Evolutionary conservation across 2,797 vertebrate genomes (phyloP), one percentile per base, ranked within the genome.

Genomic region (Artibeus jamaicensis): DNA sequence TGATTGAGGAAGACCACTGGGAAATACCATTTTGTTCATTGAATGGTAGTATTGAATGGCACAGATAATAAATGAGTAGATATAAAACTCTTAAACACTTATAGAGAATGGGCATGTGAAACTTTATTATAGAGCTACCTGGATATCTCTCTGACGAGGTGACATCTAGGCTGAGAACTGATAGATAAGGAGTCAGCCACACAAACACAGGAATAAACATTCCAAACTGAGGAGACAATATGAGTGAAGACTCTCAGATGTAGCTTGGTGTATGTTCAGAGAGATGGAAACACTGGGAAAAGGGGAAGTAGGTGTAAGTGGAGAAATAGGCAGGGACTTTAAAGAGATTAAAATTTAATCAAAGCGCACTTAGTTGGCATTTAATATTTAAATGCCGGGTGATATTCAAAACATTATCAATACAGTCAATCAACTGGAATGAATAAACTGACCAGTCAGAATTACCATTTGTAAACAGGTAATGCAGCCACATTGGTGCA

Each of bases 341-440:
- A 65, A 71, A 21, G 34, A 85, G 24, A 85, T 21, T 82, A 4
- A 34, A 90, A 70, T 96, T 86, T 84, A 71, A 55, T 34, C 11
- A 84, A 81, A 22, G 37, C 22, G 11, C 10, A 81, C n/a, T 71
- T 37, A 42, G 3, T 16, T 76, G 87, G 82, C 34, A 26, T 67
- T 93, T n/a, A 89, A 15, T 70, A 42, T 9, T 65, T 76, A 39
- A 71, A 32, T 53, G 81, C 9, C 44, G 14, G 26, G 32, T 91
- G 50, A 89, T 71, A 71, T 4, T 86, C n/a, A 94, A 91, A 87
- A 73, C 48, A 94, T 42, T 37, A 73, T 26, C 34, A 94, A 78
- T 50, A 78, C 2, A 71, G 57, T 67, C 42, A 68, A 59, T 50
- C 10, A 32, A 26, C 0, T 82, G 19, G 29, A 83, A 53, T 59